Evolutionary conservation across 2,113 vertebrate genomes (phyloP), one percentile per base, ranked within the genome.

Genomic region (Antechinus stuartii): DNA sequence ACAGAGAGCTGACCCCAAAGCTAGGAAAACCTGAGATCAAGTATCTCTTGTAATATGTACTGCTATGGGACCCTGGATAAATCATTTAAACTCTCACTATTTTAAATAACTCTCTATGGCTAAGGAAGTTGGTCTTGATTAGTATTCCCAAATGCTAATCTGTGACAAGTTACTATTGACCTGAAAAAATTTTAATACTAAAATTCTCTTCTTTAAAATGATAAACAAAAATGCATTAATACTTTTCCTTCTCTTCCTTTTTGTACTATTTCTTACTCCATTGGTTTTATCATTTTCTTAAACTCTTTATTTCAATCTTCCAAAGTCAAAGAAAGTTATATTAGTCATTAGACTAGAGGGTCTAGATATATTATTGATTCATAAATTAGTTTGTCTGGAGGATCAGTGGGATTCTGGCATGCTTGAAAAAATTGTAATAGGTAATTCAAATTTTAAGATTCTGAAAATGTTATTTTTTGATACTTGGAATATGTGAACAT

Each of bases 401-500:
- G 8, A 10, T 57, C 26, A 57, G 26, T 57, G 27, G 26, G 8
- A 57, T 57, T 57, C 25, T 57, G 56, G 26, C 56, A 9, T 57
- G 26, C 26, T 57, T 57, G 56, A 57, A 57, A 57, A 30, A 11
- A 57, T 56, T 57, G 10, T 57, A 27, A 57, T 57, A 9, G 8
- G 26, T 57, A 57, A 57, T 27, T 57, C 56, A 10, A 2, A 10
- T 27, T 57, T 27, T 57, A 7, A 57, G 27, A 27, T 57, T 57
- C 19, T 55, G 54, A 22, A 22, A 52, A 52, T 52, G 50, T 52
- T 52, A 52, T 52, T 52, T 52, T 95, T 95, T 96, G 92, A 91
- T 92, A 57, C 93, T 92, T 98, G 93, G 89, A 97, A 95, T 94
- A 95, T 93, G 93, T 1, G 8, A 61, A 96, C 1, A 94, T 95